Conservation (phyloP, 2,113 vertebrate genomes). For the Gobius niger region DNA sequence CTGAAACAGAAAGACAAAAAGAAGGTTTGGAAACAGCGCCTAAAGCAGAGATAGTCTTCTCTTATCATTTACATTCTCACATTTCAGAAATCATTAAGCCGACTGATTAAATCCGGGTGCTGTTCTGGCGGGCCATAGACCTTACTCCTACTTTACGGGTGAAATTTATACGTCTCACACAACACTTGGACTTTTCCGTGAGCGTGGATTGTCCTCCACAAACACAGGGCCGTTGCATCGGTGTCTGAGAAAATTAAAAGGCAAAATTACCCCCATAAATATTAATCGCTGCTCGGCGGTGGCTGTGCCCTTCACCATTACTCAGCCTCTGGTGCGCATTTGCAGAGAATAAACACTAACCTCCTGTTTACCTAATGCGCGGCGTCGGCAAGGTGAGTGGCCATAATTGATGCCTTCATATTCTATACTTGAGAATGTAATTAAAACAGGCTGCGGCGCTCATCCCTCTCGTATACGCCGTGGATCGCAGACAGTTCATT, state of each 20-base stretch:
- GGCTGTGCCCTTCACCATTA: constrained; percentile 64
- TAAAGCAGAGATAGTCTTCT: too few relatives aligned
- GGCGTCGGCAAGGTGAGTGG: constrained; percentile 59
- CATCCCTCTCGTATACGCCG: constrained; percentile 31
- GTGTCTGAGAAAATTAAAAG: constrained; percentile 54
- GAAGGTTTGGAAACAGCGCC: too few relatives aligned
- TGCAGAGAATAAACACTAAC: constrained; percentile 65
- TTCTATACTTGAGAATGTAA: constrained; percentile 56
- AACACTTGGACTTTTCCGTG: constrained; percentile 13
- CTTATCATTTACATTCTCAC: not conserved
- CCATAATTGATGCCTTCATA: constrained; percentile 63
- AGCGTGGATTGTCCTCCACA: constrained; percentile 32
- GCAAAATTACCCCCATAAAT: constrained; percentile 66
- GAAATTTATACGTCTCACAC: constrained; percentile 17
- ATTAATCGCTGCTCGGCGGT: constrained; percentile 58
- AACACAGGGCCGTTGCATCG: constrained; percentile 20
- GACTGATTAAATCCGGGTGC: not conserved
- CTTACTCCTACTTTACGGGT: constrained; percentile 7
- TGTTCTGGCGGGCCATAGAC: constrained; percentile 10
- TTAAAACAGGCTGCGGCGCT: constrained; percentile 55
- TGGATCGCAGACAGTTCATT: constrained; percentile 14
- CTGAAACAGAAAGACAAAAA: too few relatives aligned
- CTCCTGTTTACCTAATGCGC: constrained; percentile 61
- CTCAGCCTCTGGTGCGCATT: constrained; percentile 56
- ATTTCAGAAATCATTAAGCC: not conserved